Base-by-base conservation (phyloP, 1,140 invertebrate genomes). In the Leptoteleia sp. region DNA sequence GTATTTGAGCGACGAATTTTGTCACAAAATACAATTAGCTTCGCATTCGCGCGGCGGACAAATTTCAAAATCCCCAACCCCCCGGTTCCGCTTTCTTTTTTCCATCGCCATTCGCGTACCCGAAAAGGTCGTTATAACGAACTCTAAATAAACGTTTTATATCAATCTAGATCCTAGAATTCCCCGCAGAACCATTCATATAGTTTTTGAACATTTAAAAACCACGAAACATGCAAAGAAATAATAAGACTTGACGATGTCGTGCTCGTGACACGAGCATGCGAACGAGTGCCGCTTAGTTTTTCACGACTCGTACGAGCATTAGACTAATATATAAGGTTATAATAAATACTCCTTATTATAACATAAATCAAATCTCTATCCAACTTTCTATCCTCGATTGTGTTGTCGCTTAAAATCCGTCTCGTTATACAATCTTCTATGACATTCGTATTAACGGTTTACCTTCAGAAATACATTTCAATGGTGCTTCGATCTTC, bases 121-220 rank as follows among this genome's bases (percentile, higher is more conserved):
- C 7, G 4, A 4, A 27, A 40, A 48, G 19, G 15, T 47, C 31
- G 57, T 62, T 48, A 35, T 29, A 37, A 55, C 17, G n/a, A 19
- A 38, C 48, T 29, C 40, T 38, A 3, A 3, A 45, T 25, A 31
- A 48, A 48, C 25, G 12, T 72, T 72, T 72, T 72, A 54, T 72
- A 70, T 42, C 11, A 6, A 70, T 13, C 17, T 50, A 48, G n/a
- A n/a, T n/a, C 6, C 3, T 25, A 25, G 31, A 40, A 5, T 52
- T 13, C 15, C 7, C 6, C 33, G 16, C 55, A 64, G 68, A 72
- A 72, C 68, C 68, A 72, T 72, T 72, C 68, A 62, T 62, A 72
- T 72, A 62, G 31, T 50, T 71, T 72, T 62, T 62, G 45, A n/a
- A 62, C 43, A 13, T 42, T 55, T 43, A 61, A 59, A 70, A 15